Evolutionary conservation across 2,797 vertebrate species (phyloP).

Genomic region (Oreonectes daqikongensis): DNA sequence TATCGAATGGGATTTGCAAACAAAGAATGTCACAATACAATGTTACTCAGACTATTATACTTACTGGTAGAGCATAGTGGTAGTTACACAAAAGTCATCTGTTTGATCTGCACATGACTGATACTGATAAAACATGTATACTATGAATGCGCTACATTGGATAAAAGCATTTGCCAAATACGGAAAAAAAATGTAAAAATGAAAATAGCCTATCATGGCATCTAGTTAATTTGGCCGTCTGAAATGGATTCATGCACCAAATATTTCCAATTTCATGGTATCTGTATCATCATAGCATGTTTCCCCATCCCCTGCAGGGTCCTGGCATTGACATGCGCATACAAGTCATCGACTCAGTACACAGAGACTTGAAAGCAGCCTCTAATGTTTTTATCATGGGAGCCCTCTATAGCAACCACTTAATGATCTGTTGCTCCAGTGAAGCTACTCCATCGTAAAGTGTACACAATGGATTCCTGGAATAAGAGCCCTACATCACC

Average conservation of each 20-base stretch:
- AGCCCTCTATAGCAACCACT: conserved; percentile 39
- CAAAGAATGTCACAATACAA: neutral
- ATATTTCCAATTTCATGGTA: conserved; percentile 37
- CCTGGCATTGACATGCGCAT: neutral
- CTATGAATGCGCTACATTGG: neutral
- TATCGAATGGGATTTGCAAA: neutral
- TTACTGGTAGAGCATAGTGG: neutral
- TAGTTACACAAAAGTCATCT: neutral
- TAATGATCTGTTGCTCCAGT: conserved; percentile 46
- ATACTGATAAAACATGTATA: neutral
- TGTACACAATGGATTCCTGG: conserved; percentile 35
- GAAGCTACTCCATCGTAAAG: conserved; percentile 24
- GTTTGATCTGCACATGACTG: neutral
- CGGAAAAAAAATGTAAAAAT: neutral
- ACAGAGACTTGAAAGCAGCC: conserved; percentile 19
- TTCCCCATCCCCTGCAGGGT: neutral
- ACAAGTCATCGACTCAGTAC: conserved; percentile 25
- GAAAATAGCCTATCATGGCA: neutral
- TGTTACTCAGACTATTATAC: neutral
- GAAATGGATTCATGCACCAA: conserved; percentile 20
- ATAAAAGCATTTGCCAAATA: neutral
- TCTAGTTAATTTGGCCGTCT: neutral
- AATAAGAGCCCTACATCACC: conserved; percentile 17
- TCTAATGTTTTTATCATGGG: conserved; percentile 30
- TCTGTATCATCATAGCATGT: neutral